These are phyloP conservation scores for Eupleurogrammus muticus DNA, from an alignment of 2,797 vertebrate genomes.

Conservation along the genomic window DNA sequence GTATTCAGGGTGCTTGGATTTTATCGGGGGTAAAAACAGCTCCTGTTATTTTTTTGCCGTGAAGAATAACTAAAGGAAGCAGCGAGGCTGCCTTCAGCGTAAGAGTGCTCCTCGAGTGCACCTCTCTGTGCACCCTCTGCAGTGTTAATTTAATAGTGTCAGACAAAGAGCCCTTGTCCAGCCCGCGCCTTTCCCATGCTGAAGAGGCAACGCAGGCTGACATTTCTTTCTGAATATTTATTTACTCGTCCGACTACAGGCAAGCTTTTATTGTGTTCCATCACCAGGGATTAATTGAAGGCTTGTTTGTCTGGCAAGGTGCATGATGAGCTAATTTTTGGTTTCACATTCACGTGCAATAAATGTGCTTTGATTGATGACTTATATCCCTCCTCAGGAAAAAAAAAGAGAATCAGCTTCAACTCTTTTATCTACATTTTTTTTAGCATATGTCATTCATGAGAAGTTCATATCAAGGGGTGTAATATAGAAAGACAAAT, in stretches of 20 bases:
- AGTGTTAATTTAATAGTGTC: conserved; percentile 62
- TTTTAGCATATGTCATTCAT: background rate
- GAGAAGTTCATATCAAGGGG: conserved; percentile 19
- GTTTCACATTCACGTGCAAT: background rate
- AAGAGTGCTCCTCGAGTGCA: conserved; percentile 58
- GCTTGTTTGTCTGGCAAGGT: conserved; percentile 36
- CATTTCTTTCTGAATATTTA: conserved; percentile 78
- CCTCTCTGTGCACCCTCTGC: conserved; percentile 60
- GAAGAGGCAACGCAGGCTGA: conserved; percentile 69
- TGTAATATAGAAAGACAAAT: background rate
- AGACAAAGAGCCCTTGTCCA: conserved; percentile 78
- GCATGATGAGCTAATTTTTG: conserved; percentile 7
- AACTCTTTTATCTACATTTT: background rate
- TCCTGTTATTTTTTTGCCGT: background rate
- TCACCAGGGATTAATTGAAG: conserved; percentile 36
- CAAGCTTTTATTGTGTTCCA: conserved; percentile 57
- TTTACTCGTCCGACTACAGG: conserved; percentile 68
- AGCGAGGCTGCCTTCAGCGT: conserved; percentile 25
- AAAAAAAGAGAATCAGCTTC: background rate
- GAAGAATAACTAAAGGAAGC: conserved; percentile 34
- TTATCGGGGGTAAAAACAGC: background rate
- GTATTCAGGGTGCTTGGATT: too few species aligned
- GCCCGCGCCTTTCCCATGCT: conserved; percentile 81
- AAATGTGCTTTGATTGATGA: background rate
- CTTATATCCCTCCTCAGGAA: background rate